Conservation (phyloP, 1,140 invertebrate species). For the Neodiprion virginianus region DNA sequence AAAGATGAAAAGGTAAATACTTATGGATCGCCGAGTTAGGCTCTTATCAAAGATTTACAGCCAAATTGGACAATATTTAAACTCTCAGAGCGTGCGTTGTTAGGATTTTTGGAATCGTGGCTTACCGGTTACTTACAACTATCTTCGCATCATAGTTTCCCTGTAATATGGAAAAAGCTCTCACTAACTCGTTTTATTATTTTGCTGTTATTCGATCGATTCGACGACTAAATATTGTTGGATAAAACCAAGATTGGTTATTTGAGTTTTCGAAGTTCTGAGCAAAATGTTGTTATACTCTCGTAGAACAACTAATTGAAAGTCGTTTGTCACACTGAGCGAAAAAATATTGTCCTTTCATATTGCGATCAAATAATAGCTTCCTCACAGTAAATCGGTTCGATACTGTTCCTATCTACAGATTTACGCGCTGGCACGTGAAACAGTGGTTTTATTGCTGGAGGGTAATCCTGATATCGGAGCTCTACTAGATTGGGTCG, state of each 20-base stretch:
- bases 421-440: slow-evolving; percentile 89
- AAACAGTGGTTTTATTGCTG: slow-evolving; percentile 91
- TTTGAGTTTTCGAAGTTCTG: too few relatives aligned
- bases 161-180: not conserved
- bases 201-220: not conserved
- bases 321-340: not conserved
- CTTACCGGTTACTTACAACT: too few relatives aligned
- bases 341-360: too few relatives aligned
- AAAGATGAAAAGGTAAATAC: slow-evolving; percentile 82
- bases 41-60: too few relatives aligned
- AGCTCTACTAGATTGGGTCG: slow-evolving; percentile 94
- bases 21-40: slow-evolving; percentile 3
- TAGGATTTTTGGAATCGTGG: too few relatives aligned
- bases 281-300: too few relatives aligned
- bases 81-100: too few relatives aligned
- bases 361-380: too few relatives aligned
- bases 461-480: slow-evolving; percentile 97
- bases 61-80: too few relatives aligned
- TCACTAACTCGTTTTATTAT: slow-evolving; percentile 1
- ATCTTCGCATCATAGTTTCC: too few relatives aligned
- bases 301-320: too few relatives aligned
- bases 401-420: slow-evolving; percentile 51
- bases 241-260: not conserved
- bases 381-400: slow-evolving; percentile 11
- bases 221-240: not conserved